Base-by-base conservation (phyloP, 1,140 invertebrate genomes). In the Radopholus similis region DNA sequence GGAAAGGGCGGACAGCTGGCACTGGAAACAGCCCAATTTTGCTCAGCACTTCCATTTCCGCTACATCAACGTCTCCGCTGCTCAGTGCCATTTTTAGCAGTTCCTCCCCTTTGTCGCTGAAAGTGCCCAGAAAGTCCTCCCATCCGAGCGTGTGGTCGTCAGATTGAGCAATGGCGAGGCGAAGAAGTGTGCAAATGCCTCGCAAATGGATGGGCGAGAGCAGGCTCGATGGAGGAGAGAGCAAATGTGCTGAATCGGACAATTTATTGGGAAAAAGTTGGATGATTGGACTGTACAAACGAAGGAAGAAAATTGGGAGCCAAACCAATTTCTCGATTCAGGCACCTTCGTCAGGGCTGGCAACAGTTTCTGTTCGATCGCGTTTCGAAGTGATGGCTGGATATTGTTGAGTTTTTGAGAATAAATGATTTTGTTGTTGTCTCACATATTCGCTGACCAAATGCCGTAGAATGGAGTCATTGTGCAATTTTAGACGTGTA, bases 301-400 rank as follows among this genome's bases (percentile, higher is more conserved):
- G 21, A 59, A 59, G 8, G 42, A 15, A 8, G 11, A 5, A 47
- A 59, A 59, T 59, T 59, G 32, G 13, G 9, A 38, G 42, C 37
- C 28, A 18, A 59, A 59, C 57, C 57, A 59, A 18, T 37, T 30
- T 23, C 57, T 59, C 28, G 57, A 26, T 37, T 59, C 57, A 8
- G 57, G 57, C 37, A 37, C 35, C 18, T 44, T 38, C 42, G 40
- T n/a, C 28, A 59, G 42, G 21, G 28, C 34, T 1, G 57, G 57
- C 42, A 59, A 59, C n/a, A 59, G 26, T 23, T 59, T 59, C 30
- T 59, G 37, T 37, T 59, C 57, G 9, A 59, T 35, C 23, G 57
- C 28, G 15, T 44, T 15, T 2, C 57, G 28, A 1, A 44, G 38
- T 11, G 34, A 13, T 13, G 13, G 4, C 56, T 58, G 18, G 21